These are phyloP conservation scores for Drosophila asahinai DNA, from an alignment of 1,140 invertebrate genomes.

Conservation along the genomic window DNA sequence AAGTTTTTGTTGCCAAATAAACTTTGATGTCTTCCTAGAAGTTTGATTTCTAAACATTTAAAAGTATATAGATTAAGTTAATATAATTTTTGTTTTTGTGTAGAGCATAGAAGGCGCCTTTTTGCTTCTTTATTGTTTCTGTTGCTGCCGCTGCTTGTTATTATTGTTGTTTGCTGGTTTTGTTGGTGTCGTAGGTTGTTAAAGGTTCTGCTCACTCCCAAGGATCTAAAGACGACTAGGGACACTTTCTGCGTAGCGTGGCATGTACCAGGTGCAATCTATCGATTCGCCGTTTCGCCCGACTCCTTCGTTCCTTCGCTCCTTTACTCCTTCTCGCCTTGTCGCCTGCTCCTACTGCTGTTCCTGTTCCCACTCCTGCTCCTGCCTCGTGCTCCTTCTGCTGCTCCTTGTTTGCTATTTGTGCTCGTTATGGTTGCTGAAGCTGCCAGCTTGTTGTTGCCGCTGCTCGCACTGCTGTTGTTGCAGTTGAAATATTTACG, in stretches of 20 bases:
- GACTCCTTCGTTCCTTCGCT: constrained; percentile 8
- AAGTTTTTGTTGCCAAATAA: background rate
- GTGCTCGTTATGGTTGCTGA: constrained; percentile 72
- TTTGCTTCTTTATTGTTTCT: constrained; percentile 56
- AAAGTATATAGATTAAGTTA: background rate
- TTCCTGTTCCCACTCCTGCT: constrained; percentile 1
- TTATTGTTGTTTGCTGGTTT: constrained; percentile 56
- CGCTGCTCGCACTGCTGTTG: constrained; percentile 64
- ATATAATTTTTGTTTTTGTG: background rate
- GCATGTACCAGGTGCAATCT: constrained; percentile 79
- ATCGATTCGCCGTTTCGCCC: constrained; percentile 66
- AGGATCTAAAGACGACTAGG: constrained; percentile 46
- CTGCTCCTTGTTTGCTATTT: constrained; percentile 71
- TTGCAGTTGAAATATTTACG: constrained; percentile 84
- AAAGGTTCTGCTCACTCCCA: constrained; percentile 44
- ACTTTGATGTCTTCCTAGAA: background rate
- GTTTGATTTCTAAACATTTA: too few relatives aligned
- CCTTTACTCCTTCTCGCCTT: constrained; percentile 22
- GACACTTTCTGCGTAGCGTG: constrained; percentile 73
- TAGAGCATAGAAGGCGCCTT: constrained; percentile 24
- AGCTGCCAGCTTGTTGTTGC: constrained; percentile 47
- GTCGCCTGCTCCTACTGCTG: background rate
- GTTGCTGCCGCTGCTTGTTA: constrained; percentile 45
- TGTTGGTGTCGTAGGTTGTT: constrained; percentile 64
- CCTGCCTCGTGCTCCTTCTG: constrained; percentile 2